Percentiles rank a stretch among this genome's conserved stretches.
phyloP scores from a whole-genome alignment of 2,113 vertebrate genomes.

The Tachysurus vachellii region DNA sequence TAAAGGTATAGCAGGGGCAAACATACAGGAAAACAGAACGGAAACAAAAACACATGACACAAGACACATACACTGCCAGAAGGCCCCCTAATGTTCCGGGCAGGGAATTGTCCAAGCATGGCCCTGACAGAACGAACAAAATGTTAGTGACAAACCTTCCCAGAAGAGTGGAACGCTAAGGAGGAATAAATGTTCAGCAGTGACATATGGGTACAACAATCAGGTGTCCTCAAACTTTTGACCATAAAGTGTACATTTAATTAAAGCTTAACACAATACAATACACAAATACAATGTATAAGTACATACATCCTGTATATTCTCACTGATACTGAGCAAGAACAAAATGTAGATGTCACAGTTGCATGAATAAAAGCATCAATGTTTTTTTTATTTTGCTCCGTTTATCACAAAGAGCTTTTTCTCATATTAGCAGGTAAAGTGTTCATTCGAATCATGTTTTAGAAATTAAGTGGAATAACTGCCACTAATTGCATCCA shows the following conservation, averaged over 20 bases:
- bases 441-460: background rate
- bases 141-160: background rate
- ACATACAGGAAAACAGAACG: too few relatives aligned
- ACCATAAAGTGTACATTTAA: background rate
- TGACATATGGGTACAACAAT: background rate
- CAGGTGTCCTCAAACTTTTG: background rate
- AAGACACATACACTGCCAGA: too few relatives aligned
- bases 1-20: too few relatives aligned
- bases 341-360: background rate
- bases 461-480: background rate
- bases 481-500: slow-evolving; percentile 10
- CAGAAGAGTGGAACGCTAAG: background rate
- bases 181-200: background rate
- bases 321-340: background rate
- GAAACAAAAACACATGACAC: too few relatives aligned
- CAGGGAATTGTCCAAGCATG: too few relatives aligned
- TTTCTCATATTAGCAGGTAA: background rate
- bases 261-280: background rate
- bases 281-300: background rate
- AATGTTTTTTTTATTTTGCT: background rate
- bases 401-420: background rate
- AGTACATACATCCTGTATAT: background rate
- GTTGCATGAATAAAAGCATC: background rate
- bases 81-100: too few relatives aligned
- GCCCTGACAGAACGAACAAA: background rate